Conservation (phyloP, 2,888 invertebrate species). For the Ichneumoninae sp. region DNA sequence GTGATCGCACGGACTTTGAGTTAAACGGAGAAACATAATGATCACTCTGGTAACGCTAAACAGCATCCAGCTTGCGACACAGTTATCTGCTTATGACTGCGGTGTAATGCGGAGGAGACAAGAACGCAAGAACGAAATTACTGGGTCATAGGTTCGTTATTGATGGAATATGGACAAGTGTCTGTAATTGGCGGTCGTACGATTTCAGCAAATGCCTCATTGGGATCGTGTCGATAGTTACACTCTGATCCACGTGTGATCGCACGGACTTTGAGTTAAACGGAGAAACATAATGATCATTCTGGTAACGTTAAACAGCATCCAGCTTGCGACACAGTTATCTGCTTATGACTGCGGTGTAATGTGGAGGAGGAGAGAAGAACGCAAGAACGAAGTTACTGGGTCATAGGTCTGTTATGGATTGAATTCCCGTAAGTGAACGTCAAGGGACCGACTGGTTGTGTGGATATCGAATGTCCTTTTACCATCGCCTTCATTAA, state of each 20-base stretch:
- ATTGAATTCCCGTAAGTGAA: not conserved
- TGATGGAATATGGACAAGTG: not conserved
- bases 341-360: not conserved
- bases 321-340: not conserved
- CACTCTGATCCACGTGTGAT: constrained; percentile 62
- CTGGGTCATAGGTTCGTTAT: not conserved
- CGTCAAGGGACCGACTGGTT: not conserved
- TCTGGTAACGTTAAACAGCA: not conserved
- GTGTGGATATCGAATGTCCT: not conserved
- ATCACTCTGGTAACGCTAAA: not conserved
- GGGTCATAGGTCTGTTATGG: constrained; percentile 4
- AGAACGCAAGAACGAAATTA: not conserved
- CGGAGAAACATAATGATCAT: constrained; percentile 30
- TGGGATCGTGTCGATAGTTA: constrained; percentile 66
- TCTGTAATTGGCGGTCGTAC: not conserved
- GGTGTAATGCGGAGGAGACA: not conserved
- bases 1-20: constrained; percentile 57
- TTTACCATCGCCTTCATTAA: not conserved
- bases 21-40: constrained; percentile 42
- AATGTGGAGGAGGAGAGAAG: not conserved
- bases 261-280: constrained; percentile 53
- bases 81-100: not conserved
- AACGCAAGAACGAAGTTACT: not conserved
- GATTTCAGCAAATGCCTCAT: constrained; percentile 59
- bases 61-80: not conserved